Evolutionary conservation across 2,888 invertebrate species (phyloP).

Genomic region (Athalia rosae): DNA sequence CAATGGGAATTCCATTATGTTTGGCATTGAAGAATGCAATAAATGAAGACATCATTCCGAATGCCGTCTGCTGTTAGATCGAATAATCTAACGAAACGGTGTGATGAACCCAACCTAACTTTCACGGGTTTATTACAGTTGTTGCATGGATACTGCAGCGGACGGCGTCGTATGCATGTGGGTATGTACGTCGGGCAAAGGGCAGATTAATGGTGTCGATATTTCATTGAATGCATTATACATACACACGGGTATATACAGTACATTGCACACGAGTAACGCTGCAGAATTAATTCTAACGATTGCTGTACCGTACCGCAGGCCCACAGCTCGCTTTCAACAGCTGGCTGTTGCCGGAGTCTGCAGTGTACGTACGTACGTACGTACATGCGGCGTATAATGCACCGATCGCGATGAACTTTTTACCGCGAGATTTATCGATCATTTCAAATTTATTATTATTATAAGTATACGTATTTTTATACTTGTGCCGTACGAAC

Average conservation of each 20-base stretch:
- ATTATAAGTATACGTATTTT: too few relatives aligned
- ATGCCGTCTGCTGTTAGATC: neutral
- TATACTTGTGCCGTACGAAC: too few relatives aligned
- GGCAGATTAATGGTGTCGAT: constrained; percentile 27
- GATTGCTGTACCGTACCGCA: neutral
- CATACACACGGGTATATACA: neutral
- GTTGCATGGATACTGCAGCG: too few relatives aligned
- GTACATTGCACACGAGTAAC: neutral
- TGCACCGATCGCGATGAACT: neutral
- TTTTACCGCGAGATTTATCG: neutral
- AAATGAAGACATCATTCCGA: constrained; percentile 27
- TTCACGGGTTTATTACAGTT: neutral
- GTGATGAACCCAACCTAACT: constrained; percentile 13
- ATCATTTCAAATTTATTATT: neutral
- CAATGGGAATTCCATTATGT: neutral
- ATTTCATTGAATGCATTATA: constrained; percentile 20
- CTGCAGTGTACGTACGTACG: too few relatives aligned
- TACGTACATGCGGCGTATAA: neutral
- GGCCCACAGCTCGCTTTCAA: neutral
- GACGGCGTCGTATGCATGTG: neutral
- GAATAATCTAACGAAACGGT: constrained; percentile 15
- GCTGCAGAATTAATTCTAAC: constrained; percentile 4
- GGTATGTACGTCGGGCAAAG: neutral
- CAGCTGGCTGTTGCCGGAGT: too few relatives aligned
- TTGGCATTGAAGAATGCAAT: constrained; percentile 27